These are phyloP conservation scores for Phenganax subtilis DNA, from an alignment of 92 coral and sea anemone genomes.

Conservation along the genomic window DNA sequence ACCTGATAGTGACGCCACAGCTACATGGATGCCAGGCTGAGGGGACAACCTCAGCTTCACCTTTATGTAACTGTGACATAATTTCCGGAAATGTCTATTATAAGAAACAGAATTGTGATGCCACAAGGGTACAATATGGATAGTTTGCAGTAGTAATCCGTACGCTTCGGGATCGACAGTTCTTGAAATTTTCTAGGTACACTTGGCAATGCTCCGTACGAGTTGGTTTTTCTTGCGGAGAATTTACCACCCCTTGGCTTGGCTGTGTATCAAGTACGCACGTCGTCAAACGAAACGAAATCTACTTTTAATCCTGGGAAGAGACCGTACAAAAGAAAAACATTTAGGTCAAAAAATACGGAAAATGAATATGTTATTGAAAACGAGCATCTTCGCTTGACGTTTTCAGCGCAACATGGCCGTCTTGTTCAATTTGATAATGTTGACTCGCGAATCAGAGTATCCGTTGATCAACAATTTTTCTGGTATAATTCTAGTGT, in stretches of 20 bases:
- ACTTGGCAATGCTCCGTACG: constrained; percentile 58
- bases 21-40: no score
- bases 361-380: constrained; percentile 54
- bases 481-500: constrained; percentile 84
- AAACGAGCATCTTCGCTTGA: constrained; percentile 61
- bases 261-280: constrained; percentile 66
- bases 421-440: constrained; percentile 69
- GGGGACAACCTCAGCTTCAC: no score
- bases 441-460: constrained; percentile 48
- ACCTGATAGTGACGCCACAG: no score
- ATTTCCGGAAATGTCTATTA: no score
- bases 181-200: not conserved
- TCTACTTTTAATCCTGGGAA: not conserved
- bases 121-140: no score
- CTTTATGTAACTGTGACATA: no score
- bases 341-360: not conserved
- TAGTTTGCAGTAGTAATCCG: no score
- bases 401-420: constrained; percentile 68
- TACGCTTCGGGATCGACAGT: no score
- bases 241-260: constrained; percentile 78
- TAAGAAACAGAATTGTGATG: no score
- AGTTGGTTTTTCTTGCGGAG: constrained; percentile 60
- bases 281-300: constrained; percentile 24
- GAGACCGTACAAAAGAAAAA: not conserved
- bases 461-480: constrained; percentile 64